A percentile compares a stretch with the other conserved stretches of the same genome.
phyloP scores from a whole-genome alignment of 2,797 vertebrate genomes.

The Silurus lanzhouensis region DNA sequence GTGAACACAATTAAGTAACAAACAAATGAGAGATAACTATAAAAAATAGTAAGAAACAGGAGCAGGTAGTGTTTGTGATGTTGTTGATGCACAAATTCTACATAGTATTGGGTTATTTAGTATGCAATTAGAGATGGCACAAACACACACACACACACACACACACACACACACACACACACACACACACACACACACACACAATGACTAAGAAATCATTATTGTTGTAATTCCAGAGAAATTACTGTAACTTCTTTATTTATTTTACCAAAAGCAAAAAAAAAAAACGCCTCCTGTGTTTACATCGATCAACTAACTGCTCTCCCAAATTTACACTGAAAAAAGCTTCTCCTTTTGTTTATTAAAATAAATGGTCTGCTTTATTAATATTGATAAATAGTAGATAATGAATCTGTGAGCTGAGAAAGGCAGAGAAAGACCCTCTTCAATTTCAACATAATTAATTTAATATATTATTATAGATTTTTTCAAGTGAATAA shows the following conservation, averaged over 20 bases:
- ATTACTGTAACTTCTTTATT: background rate
- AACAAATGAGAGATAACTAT: background rate
- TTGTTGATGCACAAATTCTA: background rate
- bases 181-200: background rate
- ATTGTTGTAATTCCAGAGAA: background rate
- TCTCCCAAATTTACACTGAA: background rate
- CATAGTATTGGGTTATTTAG: background rate
- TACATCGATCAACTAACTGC: background rate
- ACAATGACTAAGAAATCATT: background rate
- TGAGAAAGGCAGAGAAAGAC: background rate
- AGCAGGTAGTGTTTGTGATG: background rate
- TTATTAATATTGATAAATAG: background rate
- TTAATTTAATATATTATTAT: background rate
- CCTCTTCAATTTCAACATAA: background rate
- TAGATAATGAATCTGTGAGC: background rate
- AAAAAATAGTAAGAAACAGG: background rate
- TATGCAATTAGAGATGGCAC: background rate
- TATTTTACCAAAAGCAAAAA: conserved; percentile 1
- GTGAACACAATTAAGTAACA: background rate
- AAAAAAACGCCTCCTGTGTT: background rate
- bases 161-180: too few species aligned
- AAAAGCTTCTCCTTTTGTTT: background rate
- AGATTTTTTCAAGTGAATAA: background rate
- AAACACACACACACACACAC: background rate
- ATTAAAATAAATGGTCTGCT: background rate